Evolutionary conservation across 1,140 invertebrate species (phyloP), one percentile per base, ranked within the genome.

Genomic region (Uloborus diversus): DNA sequence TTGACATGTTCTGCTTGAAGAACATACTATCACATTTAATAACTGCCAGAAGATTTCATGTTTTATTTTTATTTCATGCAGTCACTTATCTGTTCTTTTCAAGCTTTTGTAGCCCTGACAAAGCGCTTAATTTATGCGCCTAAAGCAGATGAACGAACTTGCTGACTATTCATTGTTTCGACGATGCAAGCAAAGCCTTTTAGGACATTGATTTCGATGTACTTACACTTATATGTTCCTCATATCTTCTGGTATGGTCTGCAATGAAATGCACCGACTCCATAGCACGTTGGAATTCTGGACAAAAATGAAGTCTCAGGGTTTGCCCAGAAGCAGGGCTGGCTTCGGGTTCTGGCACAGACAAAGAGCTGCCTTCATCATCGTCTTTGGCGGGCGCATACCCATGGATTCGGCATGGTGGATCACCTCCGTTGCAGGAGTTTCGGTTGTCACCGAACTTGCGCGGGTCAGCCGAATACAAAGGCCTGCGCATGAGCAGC

Each of bases 201-300:
- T n/a, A n/a, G n/a, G n/a, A n/a, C n/a, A n/a, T n/a, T n/a, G n/a
- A n/a, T n/a, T n/a, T n/a, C n/a, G n/a, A 28, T 32, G 42, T 47
- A 81, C 88, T 88, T 89, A 96, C 95, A 90, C 96, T 94, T 85
- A 95, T 95, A 88, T 96, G 94, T 87, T 95, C 95, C 85, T 97
- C 96, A 49, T 93, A 94, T 86, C 96, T 93, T 88, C 96, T 96
- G 83, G 98, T 96, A 87, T 99, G 96, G 86, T 98, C 95, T 30
- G 96, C 96, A 85, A 98, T 98, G 88, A 97, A 98, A 83, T 94
- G 90, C 25, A 98, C 95, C 80, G 95, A 95, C 86, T 97, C 92
- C 57, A 99, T 89, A 57, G 96, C 96, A 62, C 94, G 92, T 80
- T 95, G 89, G 28, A 98, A 92, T 85, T 97, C 95, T 3, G 94